Percentiles rank a stretch among this genome's conserved stretches.
These are phyloP conservation scores for Camponotus vicinus DNA, from an alignment of 1,140 invertebrate species.

Conservation along the genomic window DNA sequence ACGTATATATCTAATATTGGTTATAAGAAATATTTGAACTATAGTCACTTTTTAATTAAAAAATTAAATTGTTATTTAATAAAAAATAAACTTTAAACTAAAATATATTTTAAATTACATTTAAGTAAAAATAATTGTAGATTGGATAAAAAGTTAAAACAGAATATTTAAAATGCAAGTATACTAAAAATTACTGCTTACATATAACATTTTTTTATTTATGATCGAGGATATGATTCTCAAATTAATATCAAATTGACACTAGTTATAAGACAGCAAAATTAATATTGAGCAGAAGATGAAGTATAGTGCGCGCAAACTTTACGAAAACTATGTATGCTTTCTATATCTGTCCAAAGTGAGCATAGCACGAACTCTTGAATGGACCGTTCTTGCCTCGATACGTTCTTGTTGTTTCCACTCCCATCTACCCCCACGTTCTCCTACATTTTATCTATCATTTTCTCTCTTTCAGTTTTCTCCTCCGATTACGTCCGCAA, in stretches of 20 bases:
- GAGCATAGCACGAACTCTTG: conserved; percentile 12
- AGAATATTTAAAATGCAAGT: neutral
- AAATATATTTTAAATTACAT: neutral
- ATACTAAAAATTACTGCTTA: neutral
- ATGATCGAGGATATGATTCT: no score
- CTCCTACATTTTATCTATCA: neutral
- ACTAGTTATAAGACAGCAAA: neutral
- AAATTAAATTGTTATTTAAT: neutral
- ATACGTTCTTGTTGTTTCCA: conserved; percentile 21
- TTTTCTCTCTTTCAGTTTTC: neutral
- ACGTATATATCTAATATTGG: neutral
- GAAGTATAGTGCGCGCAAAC: neutral
- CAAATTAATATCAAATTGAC: no score
- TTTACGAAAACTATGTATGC: conserved; percentile 41
- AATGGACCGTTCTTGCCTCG: conserved; percentile 35
- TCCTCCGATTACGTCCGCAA: neutral
- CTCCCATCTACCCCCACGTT: conserved; percentile 12
- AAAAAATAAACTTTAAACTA: neutral
- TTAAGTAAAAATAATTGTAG: neutral
- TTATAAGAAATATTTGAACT: neutral
- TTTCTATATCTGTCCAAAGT: conserved; percentile 10
- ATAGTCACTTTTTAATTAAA: neutral
- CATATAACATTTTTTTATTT: no score
- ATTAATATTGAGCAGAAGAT: neutral
- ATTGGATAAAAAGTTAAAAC: neutral